phyloP scores from a whole-genome alignment of 2,888 invertebrate species.

The Brachyptera putata region DNA sequence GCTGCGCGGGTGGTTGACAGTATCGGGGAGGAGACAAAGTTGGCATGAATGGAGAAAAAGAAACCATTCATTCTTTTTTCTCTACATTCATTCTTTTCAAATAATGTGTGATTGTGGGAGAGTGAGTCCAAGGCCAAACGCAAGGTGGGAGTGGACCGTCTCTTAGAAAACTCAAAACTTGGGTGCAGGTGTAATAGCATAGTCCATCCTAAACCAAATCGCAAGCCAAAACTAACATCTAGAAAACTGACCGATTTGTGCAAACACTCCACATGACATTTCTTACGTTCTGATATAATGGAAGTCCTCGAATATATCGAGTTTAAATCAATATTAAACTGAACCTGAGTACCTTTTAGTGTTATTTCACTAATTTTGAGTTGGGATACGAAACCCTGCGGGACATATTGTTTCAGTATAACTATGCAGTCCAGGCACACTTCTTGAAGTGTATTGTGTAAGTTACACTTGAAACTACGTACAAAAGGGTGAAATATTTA shows the following conservation, averaged over 20 bases:
- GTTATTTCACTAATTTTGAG: slow-evolving; percentile 5
- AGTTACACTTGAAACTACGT: too few species aligned
- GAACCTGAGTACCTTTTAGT: neutral
- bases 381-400: too few species aligned
- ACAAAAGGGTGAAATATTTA: too few species aligned
- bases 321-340: neutral
- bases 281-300: too few species aligned
- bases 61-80: slow-evolving; percentile 3
- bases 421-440: too few species aligned
- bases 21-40: slow-evolving; percentile 3
- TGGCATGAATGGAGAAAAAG: slow-evolving; percentile 24
- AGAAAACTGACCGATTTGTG: too few species aligned
- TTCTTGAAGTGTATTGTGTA: too few species aligned
- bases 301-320: neutral
- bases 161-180: slow-evolving; percentile 12
- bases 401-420: too few species aligned
- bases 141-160: slow-evolving; percentile 24
- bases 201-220: too few species aligned
- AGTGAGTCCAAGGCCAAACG: slow-evolving; percentile 15
- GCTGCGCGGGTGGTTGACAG: neutral
- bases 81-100: neutral
- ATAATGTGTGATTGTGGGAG: slow-evolving; percentile 22
- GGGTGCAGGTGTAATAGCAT: slow-evolving; percentile 25
- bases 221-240: too few species aligned
- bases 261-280: neutral